Base-by-base conservation (phyloP, 1,140 invertebrate species). In the Trichonephila clavipes region DNA sequence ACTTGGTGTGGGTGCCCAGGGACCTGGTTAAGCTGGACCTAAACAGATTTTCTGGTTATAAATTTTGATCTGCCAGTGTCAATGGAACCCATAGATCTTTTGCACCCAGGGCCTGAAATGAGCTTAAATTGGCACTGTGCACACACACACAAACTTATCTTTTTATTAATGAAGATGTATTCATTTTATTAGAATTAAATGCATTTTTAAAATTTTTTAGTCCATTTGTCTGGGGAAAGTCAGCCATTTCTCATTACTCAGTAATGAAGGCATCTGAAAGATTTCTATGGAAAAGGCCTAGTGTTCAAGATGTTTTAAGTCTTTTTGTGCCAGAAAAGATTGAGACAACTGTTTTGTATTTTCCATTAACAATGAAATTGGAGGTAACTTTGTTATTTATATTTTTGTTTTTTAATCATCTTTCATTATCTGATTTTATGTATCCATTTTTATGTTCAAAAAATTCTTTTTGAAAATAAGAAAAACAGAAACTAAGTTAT, bases 141-240 rank as follows among this genome's bases (percentile, higher is more conserved):
- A 40, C 34, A 28, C n/a, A 34, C 34, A 34, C 34, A 40, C 34
- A 40, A 40, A 40, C 34, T 40, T 40, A 40, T 40, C 34, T 40
- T 40, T 28, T 40, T 40, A 40, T 40, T 40, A 2, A 40, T 28
- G 28, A 28, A 28, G 28, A 51, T 51, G 10, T 10, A 51, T 51
- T 8, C 3, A 59, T 64, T 2, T 61, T 40, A n/a, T 18, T 7
- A 97, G 64, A 44, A 62, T 66, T 87, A 3, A 89, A 69, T 95
- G 94, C 81, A 96, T 96, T 93, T 96, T 98, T 19, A 96, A 96
- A 81, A 96, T 97, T 69, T 95, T 98, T 97, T 95, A 97, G 97
- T 94, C 98, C 98, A 19, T 98, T 97, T 95, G 96, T 98, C 0
- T 98, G 97, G 97, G 98, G 98, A 10, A 97, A 97, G 95, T 97